Conservation (phyloP, 2,888 invertebrate species). For the Allophyes oxyacanthae region DNA sequence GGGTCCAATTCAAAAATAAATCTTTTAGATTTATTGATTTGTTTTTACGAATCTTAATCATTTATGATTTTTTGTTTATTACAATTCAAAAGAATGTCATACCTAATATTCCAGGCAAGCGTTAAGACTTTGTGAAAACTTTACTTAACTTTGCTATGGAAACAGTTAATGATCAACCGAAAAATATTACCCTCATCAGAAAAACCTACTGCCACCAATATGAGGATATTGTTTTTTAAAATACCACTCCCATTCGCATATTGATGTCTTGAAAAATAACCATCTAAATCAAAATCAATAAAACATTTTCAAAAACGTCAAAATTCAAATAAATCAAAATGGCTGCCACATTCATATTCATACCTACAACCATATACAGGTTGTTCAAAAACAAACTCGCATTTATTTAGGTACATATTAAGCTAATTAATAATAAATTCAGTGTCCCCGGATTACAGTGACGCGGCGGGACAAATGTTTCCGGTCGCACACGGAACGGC, state of each 20-base stretch:
- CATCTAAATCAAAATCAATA: conserved; percentile 11
- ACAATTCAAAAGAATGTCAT: no score
- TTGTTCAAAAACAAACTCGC: conserved; percentile 62
- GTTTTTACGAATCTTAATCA: conserved; percentile 26
- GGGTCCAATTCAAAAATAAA: conserved; percentile 32
- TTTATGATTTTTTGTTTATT: conserved; percentile 3
- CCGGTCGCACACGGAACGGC: conserved; percentile 78
- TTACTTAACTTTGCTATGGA: no score
- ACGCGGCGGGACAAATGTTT: conserved; percentile 87
- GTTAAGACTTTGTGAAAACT: no score
- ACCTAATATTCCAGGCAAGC: no score
- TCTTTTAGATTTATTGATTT: conserved; percentile 37
- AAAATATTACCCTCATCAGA: no score
- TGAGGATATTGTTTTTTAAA: conserved; percentile 2
- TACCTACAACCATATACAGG: conserved; percentile 45
- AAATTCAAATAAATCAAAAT: conserved; percentile 45
- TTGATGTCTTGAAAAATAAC: no score
- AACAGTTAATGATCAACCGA: no score
- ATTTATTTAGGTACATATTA: conserved; percentile 71
- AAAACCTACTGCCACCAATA: no score
- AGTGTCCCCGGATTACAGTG: conserved; percentile 82
- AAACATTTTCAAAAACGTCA: conserved; percentile 21
- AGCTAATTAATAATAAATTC: conserved; percentile 89
- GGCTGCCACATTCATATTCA: conserved; percentile 9
- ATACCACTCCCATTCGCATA: not conserved